Conservation (phyloP, 2,888 invertebrate genomes). For the Ochropleura leucogaster region DNA sequence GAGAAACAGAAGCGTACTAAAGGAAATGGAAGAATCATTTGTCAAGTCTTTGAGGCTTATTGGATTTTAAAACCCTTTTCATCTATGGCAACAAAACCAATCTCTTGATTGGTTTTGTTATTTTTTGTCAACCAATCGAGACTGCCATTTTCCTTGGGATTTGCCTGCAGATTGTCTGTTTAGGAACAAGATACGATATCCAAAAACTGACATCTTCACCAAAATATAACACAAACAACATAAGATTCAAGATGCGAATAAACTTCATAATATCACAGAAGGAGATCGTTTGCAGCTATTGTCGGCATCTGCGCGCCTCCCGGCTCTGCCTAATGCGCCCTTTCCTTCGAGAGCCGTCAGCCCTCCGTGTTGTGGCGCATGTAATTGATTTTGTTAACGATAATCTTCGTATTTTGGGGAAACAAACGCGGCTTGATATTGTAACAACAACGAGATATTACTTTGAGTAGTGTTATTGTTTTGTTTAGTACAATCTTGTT, state of each 20-base stretch:
- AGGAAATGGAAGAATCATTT: slow-evolving; percentile 5
- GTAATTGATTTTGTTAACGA: slow-evolving; percentile 54
- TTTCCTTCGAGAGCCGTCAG: slow-evolving; percentile 14
- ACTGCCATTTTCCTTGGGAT: background rate
- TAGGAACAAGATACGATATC: background rate
- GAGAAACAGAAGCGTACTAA: too few relatives aligned
- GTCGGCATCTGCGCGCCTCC: slow-evolving; percentile 39
- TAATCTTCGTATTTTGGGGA: slow-evolving; percentile 35
- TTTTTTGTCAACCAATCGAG: background rate
- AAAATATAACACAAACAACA: slow-evolving; percentile 6
- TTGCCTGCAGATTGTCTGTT: background rate
- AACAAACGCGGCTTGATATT: slow-evolving; percentile 28
- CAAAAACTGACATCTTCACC: background rate
- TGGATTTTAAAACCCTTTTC: background rate
- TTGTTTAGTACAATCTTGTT: background rate
- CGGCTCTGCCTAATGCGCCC: slow-evolving; percentile 38
- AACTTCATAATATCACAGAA: slow-evolving; percentile 16
- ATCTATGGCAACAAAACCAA: background rate
- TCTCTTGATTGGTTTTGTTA: slow-evolving; percentile 10
- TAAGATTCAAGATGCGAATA: slow-evolving; percentile 2
- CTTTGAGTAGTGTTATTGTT: background rate
- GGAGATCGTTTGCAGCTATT: slow-evolving; percentile 31
- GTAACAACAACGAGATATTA: slow-evolving; percentile 19
- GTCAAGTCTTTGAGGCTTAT: background rate
- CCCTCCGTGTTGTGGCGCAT: slow-evolving; percentile 26